Conservation (phyloP, 2,888 invertebrate genomes). For the Caenorhabditis wallacei region DNA sequence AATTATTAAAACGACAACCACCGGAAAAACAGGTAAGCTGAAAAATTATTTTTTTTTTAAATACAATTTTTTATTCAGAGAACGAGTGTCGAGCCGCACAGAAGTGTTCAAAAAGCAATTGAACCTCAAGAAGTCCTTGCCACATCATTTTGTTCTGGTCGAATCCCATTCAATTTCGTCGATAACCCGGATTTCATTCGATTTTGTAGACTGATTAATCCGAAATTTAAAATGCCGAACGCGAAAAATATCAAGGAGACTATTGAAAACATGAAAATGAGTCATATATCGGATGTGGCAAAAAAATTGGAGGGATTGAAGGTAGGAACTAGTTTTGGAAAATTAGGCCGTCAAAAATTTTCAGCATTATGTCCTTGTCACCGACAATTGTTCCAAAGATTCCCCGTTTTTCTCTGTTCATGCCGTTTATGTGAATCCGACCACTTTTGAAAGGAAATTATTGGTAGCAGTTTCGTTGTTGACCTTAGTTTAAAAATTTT, state of each 20-base stretch:
- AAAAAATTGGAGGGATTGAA: not conserved
- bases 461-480: too few species aligned
- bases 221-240: not conserved
- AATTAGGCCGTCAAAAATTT: not conserved
- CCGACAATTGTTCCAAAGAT: not conserved
- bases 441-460: not conserved
- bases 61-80: too few species aligned
- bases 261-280: not conserved
- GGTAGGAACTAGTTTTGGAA: not conserved
- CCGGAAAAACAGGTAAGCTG: not conserved
- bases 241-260: not conserved
- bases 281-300: not conserved
- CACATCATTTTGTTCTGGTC: constrained; percentile 4
- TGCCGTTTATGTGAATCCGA: not conserved
- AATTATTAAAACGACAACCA: not conserved
- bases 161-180: constrained; percentile 6
- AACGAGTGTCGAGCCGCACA: too few species aligned
- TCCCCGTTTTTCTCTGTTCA: not conserved
- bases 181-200: constrained; percentile 10
- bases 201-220: not conserved
- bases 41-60: not conserved
- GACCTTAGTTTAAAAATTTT: too few species aligned
- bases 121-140: not conserved
- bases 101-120: not conserved
- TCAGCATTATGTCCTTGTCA: constrained; percentile 13